A percentile compares a stretch with the other conserved stretches of the same genome.
These are phyloP conservation scores for Tragelaphus strepsiceros DNA, from an alignment of 2,113 vertebrate genomes.

Conservation along the genomic window DNA sequence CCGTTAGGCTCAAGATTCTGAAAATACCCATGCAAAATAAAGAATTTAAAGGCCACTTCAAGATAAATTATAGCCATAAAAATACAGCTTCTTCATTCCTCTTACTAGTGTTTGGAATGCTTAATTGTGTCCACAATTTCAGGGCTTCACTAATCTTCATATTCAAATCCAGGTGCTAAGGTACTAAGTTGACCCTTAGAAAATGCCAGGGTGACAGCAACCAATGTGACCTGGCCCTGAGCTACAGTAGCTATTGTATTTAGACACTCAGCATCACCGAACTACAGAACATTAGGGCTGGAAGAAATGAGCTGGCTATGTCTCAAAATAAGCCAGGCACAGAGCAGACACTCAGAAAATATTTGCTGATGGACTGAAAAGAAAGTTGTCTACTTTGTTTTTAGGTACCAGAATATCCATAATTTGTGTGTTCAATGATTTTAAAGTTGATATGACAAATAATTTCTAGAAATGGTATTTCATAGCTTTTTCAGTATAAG, in stretches of 20 bases:
- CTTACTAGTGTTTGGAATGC: slow-evolving; percentile 7
- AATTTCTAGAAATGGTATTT: slow-evolving; percentile 9
- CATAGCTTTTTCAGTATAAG: not conserved
- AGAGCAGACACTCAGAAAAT: slow-evolving; percentile 25
- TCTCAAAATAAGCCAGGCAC: slow-evolving; percentile 23
- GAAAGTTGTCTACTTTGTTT: not conserved
- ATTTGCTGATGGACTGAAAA: slow-evolving; percentile 8
- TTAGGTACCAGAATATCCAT: not conserved
- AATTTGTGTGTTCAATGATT: not conserved
- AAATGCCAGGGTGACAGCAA: slow-evolving; percentile 20
- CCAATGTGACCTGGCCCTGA: not conserved
- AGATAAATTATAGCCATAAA: slow-evolving; percentile 25
- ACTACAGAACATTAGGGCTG: not conserved
- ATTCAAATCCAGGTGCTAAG: slow-evolving; percentile 49
- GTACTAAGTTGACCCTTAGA: not conserved
- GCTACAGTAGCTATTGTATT: not conserved
- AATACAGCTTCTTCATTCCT: not conserved
- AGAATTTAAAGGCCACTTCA: slow-evolving; percentile 21
- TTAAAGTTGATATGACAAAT: slow-evolving; percentile 24
- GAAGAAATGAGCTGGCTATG: slow-evolving; percentile 2
- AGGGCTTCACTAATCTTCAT: not conserved
- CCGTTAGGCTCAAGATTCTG: slow-evolving; percentile 26
- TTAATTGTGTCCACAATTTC: not conserved
- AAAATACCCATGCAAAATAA: slow-evolving; percentile 22
- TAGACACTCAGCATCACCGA: not conserved